Conservation (phyloP, 2,888 invertebrate species). For the Oxytorus armatus region DNA sequence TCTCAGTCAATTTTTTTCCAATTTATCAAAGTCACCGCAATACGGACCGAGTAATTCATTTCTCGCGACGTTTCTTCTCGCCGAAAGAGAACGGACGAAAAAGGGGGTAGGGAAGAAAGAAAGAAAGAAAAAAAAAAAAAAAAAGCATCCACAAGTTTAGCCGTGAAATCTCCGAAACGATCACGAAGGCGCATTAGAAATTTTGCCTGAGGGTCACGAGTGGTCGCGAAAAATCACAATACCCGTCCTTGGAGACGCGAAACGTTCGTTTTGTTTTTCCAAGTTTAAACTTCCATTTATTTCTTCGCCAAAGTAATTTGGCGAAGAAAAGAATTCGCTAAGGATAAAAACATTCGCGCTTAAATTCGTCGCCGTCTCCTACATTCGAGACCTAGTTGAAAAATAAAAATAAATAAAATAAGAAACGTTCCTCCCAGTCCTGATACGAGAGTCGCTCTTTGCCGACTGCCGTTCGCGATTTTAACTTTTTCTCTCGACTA, state of each 20-base stretch:
- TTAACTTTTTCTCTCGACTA: too few relatives aligned
- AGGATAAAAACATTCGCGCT: constrained; percentile 26
- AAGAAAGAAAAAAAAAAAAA: constrained; percentile 37
- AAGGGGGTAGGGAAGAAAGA: too few relatives aligned
- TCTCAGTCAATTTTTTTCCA: constrained; percentile 34
- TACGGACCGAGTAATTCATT: too few relatives aligned
- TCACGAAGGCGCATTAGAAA: neutral
- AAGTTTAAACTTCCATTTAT: neutral
- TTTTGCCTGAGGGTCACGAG: neutral
- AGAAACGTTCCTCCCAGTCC: constrained; percentile 40
- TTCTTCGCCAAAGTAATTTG: constrained; percentile 16
- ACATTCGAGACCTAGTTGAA: constrained; percentile 42
- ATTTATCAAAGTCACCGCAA: too few relatives aligned
- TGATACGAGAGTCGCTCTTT: constrained; percentile 25
- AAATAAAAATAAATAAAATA: constrained; percentile 5
- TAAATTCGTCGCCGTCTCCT: constrained; percentile 53
- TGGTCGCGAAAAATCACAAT: neutral
- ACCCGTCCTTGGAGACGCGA: neutral
- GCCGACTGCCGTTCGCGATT: constrained; percentile 20
- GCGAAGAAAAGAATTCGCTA: constrained; percentile 20
- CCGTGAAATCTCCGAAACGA: constrained; percentile 36
- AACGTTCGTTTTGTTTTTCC: constrained; percentile 4
- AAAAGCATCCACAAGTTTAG: constrained; percentile 27
- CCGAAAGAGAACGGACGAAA: too few relatives aligned
- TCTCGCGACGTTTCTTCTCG: too few relatives aligned